phyloP scores from a whole-genome alignment of 1,140 invertebrate species.

The Conus betulinus region DNA sequence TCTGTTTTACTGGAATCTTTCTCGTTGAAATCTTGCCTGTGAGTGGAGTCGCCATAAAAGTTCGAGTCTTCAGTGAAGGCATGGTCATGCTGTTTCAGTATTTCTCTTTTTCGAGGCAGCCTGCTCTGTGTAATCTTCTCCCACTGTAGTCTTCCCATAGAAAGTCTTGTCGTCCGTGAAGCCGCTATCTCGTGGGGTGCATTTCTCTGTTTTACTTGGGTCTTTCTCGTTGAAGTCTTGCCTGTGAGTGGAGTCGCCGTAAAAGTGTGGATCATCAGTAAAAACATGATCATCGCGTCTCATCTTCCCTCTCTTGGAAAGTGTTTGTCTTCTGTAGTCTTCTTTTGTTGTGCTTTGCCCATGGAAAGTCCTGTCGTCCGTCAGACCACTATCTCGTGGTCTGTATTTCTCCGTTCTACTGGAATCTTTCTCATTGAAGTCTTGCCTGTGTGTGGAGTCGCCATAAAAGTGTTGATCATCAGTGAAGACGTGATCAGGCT shows the following conservation, averaged over 20 bases:
- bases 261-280: background rate
- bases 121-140: too few relatives aligned
- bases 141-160: too few relatives aligned
- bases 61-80: background rate
- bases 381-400: background rate
- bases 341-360: background rate
- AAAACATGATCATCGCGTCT: background rate
- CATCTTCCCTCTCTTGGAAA: background rate
- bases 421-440: background rate
- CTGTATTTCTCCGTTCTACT: background rate
- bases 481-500: background rate
- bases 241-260: background rate
- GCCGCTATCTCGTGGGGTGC: background rate
- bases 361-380: background rate
- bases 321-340: background rate
- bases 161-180: background rate
- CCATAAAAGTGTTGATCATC: background rate
- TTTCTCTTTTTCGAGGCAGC: too few relatives aligned
- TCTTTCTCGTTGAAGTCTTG: constrained; percentile 1
- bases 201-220: background rate
- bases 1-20: background rate
- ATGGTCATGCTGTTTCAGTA: background rate
- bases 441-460: background rate
- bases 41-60: background rate
- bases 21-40: background rate